Conservation (phyloP, 1,140 invertebrate species). For the Euschistus heros region DNA sequence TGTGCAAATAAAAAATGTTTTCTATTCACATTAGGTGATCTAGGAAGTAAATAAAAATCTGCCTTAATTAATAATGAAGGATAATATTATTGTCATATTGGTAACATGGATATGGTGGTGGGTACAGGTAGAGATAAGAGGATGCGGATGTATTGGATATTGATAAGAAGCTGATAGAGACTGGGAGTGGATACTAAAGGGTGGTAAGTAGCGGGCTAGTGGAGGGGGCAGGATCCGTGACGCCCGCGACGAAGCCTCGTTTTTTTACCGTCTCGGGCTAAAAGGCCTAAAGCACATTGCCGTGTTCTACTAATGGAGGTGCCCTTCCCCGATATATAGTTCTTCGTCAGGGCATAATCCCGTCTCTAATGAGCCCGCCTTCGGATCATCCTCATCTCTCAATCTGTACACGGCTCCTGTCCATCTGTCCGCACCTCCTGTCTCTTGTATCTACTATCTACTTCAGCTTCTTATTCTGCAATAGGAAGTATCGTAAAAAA, state of each 20-base stretch:
- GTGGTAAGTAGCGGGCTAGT: background rate
- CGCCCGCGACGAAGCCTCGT: slow-evolving; percentile 2
- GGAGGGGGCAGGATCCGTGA: background rate
- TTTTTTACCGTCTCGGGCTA: slow-evolving; percentile 13
- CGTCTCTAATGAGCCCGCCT: background rate
- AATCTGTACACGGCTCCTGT: no score
- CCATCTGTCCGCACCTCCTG: no score
- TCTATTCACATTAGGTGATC: no score
- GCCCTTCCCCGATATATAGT: slow-evolving; percentile 16
- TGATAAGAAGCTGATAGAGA: background rate
- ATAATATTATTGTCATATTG: no score
- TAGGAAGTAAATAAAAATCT: no score
- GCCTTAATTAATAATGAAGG: no score
- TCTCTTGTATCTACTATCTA: no score
- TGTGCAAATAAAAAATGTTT: no score
- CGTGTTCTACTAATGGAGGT: slow-evolving; percentile 15
- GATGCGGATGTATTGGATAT: background rate
- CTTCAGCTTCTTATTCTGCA: no score
- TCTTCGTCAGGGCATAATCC: background rate
- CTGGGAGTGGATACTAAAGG: slow-evolving; percentile 1
- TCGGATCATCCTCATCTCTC: background rate
- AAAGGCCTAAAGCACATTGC: slow-evolving; percentile 19
- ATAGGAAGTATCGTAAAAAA: no score
- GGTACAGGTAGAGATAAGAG: background rate
- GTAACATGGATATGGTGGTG: background rate